These are phyloP conservation scores for Ceriagrion tenellum DNA, from an alignment of 2,888 invertebrate genomes.

Conservation along the genomic window DNA sequence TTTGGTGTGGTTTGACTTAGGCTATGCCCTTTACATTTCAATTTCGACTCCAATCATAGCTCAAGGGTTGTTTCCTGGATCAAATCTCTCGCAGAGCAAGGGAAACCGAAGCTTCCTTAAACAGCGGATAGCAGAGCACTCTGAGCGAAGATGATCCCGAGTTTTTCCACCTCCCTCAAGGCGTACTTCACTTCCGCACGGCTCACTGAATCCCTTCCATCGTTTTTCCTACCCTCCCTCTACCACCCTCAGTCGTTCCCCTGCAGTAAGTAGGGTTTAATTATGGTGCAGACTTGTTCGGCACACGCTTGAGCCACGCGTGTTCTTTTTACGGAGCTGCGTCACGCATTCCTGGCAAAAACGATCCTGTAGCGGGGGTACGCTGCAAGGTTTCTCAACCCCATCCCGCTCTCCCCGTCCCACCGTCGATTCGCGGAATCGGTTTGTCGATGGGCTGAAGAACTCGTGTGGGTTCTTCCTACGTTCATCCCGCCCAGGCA, in stretches of 20 bases:
- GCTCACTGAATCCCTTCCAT: not conserved
- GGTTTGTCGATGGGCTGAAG: not conserved
- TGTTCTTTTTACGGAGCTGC: conserved; percentile 47
- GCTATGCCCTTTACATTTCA: not conserved
- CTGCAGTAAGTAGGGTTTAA: conserved; percentile 48
- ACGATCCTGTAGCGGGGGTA: not conserved
- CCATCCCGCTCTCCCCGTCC: not conserved
- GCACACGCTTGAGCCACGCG: not conserved
- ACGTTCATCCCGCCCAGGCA: not conserved
- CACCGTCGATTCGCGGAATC: not conserved
- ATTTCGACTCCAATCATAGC: not conserved
- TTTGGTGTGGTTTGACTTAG: not conserved
- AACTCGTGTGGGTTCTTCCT: not conserved
- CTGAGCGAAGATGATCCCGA: not conserved
- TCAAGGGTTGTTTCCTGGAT: not conserved
- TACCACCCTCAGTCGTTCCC: not conserved
- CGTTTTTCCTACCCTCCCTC: not conserved
- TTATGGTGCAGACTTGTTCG: conserved; percentile 24
- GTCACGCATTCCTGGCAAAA: conserved; percentile 56
- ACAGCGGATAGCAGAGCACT: not conserved
- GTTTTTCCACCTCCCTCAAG: not conserved
- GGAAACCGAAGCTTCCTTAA: not conserved
- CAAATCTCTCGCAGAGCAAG: not conserved
- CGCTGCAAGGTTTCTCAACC: conserved; percentile 10
- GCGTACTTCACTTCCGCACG: not conserved